Evolutionary conservation across 53 echinoderm and acorn worm genomes (phyloP), one percentile per base, ranked within the genome.

Genomic region (Actinopyga echinites): DNA sequence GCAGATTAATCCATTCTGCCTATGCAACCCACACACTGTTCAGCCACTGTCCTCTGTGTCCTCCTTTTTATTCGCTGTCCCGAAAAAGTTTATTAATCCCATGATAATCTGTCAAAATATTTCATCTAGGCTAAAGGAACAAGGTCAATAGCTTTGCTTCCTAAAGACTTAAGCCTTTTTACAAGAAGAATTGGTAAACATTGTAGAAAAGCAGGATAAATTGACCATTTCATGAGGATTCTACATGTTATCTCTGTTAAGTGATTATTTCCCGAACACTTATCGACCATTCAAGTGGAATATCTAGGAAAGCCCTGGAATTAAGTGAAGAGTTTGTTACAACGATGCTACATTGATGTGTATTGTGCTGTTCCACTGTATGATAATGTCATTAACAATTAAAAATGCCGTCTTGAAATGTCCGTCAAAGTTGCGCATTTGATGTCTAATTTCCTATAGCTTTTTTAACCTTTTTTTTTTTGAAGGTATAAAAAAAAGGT

Each of bases 101-200:
- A 0, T 30, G 8, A 65, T 65, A 65, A 34, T 65, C 65, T 65
- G 32, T 65, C 29, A 21, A 65, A 65, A 65, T 65, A 65, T 65
- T 65, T 65, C 65, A 65, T 65, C 36, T 65, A 4, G 65, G 65
- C 65, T 34, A 30, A 65, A 36, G 31, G 34, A 30, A 65, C 29
- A 65, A 65, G 65, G 65, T 65, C 65, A 65, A 65, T 30, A 63
- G 64, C 64, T 30, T 63, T 63, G 33, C 65, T 65, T 65, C 65
- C 65, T 65, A n/a, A 34, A 36, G 17, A 49, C 15, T 49, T n/a
- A 0, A 49, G 17, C 0, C 17, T 49, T 17, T 15, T 49, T 4
- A 49, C 49, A 49, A 49, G 3, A 49, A 17, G 17, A 49, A 49
- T 49, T 3, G 3, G 9, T 49, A 63, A 63, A 31, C 29, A 63